phyloP scores from a whole-genome alignment of 2,888 invertebrate species.

The Deilephila elpenor region DNA sequence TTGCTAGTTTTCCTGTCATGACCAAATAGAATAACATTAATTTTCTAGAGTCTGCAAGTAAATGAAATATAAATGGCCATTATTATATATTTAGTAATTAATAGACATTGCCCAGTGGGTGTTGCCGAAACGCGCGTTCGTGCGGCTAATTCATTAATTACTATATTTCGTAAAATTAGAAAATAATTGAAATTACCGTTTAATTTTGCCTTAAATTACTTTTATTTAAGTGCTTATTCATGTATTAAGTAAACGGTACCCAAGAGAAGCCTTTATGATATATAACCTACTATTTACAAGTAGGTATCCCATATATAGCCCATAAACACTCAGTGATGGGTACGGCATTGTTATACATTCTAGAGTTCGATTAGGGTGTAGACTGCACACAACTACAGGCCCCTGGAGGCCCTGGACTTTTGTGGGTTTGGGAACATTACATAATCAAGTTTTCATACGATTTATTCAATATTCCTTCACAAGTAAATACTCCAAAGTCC shows the following conservation, averaged over 20 bases:
- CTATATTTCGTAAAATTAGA: constrained; percentile 5
- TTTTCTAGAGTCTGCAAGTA: not conserved
- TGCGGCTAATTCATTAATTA: constrained; percentile 37
- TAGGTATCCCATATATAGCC: too few relatives aligned
- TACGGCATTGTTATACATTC: too few relatives aligned
- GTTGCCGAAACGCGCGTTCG: constrained; percentile 24
- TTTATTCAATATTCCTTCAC: too few relatives aligned
- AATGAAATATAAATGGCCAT: not conserved
- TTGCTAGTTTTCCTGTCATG: not conserved
- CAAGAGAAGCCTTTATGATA: not conserved
- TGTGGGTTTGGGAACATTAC: too few relatives aligned
- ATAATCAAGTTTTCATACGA: too few relatives aligned
- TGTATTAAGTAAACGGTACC: not conserved
- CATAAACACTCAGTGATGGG: too few relatives aligned
- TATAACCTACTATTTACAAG: not conserved
- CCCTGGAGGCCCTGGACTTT: too few relatives aligned
- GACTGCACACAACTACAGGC: too few relatives aligned
- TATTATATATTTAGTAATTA: not conserved
- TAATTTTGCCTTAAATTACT: not conserved
- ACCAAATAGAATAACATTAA: not conserved
- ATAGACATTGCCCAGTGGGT: not conserved
- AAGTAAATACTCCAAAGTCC: too few relatives aligned
- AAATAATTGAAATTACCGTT: constrained; percentile 1
- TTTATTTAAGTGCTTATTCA: not conserved
- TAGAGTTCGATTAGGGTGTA: too few relatives aligned